A percentile compares a stretch with the other conserved stretches of the same genome.
phyloP scores from a whole-genome alignment of 2,888 invertebrate genomes.

The Lepidocyrtinus sp. region DNA sequence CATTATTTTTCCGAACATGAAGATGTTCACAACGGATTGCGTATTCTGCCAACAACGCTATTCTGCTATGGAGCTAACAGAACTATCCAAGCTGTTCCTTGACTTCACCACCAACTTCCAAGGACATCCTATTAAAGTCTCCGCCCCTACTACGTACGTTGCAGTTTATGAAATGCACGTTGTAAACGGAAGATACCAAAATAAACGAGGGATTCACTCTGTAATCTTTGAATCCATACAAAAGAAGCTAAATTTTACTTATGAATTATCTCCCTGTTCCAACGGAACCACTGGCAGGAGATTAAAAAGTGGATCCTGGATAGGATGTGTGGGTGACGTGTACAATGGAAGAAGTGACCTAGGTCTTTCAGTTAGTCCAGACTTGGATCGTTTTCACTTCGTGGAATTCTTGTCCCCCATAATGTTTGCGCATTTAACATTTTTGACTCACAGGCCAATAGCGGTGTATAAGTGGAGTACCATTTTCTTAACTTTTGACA shows the following conservation, averaged over 20 bases:
- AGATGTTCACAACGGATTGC: too few species aligned
- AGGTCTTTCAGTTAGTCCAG: background rate
- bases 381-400: background rate
- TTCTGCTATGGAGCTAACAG: too few species aligned
- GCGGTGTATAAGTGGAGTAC: background rate
- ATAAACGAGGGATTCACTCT: background rate
- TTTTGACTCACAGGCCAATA: background rate
- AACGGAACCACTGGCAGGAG: background rate
- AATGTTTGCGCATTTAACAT: too few species aligned
- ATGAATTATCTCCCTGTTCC: background rate
- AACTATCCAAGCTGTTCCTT: background rate
- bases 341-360: background rate
- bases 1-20: background rate
- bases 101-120: background rate
- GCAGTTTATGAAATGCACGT: background rate
- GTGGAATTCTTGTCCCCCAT: too few species aligned
- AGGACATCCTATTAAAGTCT: background rate
- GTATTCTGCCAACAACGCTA: too few species aligned
- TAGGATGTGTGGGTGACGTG: constrained; percentile 1
- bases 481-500: background rate
- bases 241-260: background rate
- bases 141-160: background rate
- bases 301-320: background rate
- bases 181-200: background rate
- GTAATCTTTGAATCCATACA: background rate